Percentiles rank a stretch among this genome's conserved stretches.
These are phyloP conservation scores for Philaethria dido DNA, from an alignment of 2,888 invertebrate genomes.

Conservation along the genomic window DNA sequence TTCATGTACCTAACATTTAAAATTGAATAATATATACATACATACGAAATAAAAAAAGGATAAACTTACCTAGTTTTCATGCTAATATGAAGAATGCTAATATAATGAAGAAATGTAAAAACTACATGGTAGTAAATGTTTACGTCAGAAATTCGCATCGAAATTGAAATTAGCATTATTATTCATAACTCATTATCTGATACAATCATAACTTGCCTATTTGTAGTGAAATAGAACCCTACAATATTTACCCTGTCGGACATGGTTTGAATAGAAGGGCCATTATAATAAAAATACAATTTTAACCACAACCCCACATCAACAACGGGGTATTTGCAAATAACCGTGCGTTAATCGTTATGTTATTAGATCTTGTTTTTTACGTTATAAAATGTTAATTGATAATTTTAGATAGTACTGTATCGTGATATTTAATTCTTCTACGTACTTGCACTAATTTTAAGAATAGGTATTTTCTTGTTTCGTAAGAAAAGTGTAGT, in stretches of 20 bases:
- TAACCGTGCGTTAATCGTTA: constrained; percentile 66
- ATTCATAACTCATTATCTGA: constrained; percentile 65
- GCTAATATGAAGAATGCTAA: background rate
- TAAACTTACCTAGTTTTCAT: background rate
- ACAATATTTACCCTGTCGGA: constrained; percentile 73
- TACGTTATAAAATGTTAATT: constrained; percentile 14
- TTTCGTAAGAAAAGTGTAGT: too few relatives aligned
- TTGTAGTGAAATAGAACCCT: constrained; percentile 61
- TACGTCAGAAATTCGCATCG: constrained; percentile 9
- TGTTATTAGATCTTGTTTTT: constrained; percentile 37
- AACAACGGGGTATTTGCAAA: constrained; percentile 75
- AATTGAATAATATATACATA: background rate
- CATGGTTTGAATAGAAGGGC: constrained; percentile 69
- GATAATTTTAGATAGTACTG: background rate
- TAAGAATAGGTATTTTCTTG: too few relatives aligned
- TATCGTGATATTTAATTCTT: background rate
- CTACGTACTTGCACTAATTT: background rate
- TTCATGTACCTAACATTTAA: background rate
- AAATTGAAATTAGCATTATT: constrained; percentile 43
- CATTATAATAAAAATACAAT: constrained; percentile 84
- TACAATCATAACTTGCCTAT: constrained; percentile 55
- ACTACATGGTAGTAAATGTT: background rate
- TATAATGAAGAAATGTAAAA: background rate
- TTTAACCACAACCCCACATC: constrained; percentile 76
- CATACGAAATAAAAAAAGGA: too few relatives aligned